Evolutionary conservation across 2,113 vertebrate genomes (phyloP).

Genomic region (Taurulus bubalis): DNA sequence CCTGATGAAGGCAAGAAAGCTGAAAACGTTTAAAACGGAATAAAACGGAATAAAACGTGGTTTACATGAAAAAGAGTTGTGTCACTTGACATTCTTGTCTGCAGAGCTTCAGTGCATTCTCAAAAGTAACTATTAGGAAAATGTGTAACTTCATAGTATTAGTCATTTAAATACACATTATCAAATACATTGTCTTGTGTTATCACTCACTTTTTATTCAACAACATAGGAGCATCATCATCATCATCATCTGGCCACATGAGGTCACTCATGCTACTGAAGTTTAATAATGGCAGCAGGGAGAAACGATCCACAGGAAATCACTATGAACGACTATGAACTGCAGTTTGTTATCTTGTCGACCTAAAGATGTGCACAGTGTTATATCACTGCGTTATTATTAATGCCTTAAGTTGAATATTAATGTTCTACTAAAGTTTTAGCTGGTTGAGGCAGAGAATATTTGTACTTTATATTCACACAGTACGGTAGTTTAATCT

Average conservation of each 20-base stretch:
- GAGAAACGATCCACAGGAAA: background rate
- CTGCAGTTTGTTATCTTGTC: background rate
- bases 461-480: background rate
- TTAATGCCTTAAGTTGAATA: background rate
- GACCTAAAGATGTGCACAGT: background rate
- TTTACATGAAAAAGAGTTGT: background rate
- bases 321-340: background rate
- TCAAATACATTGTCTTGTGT: background rate
- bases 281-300: background rate
- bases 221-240: background rate
- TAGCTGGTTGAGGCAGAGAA: background rate
- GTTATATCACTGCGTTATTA: background rate
- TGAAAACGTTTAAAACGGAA: background rate
- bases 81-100: background rate
- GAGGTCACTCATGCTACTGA: conserved; percentile 31
- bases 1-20: conserved; percentile 39
- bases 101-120: background rate
- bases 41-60: background rate
- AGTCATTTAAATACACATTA: background rate
- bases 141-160: background rate
- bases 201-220: background rate
- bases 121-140: background rate
- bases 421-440: background rate
- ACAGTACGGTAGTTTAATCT: background rate
- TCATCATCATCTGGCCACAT: conserved; percentile 30